Evolutionary conservation across 2,113 vertebrate species (phyloP), one percentile per base, ranked within the genome.

Genomic region (Pelvicachromis taeniatus): DNA sequence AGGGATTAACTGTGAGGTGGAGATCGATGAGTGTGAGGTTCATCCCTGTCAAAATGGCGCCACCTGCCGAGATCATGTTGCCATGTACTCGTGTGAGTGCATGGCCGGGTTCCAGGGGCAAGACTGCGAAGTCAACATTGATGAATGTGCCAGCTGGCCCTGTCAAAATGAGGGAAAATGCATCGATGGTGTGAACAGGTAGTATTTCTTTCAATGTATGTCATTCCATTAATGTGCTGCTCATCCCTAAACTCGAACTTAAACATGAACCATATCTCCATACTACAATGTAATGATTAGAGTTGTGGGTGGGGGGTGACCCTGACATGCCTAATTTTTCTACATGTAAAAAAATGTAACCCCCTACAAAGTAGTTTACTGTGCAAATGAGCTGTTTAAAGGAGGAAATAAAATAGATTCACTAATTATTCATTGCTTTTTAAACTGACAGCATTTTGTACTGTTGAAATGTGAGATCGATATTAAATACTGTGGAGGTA

Each of bases 1-100:
- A 99, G 98, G 98, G n/a, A 50, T 97, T 61, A 99, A 97, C 91
- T 99, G 98, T 33, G 97, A 98, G 55, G 84, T 88, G 58, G 98
- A 99, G 90, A 97, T 98, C 42, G 96, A 99, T 68, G 98, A 99
- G 92, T 99, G 98, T 14, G 96, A 95, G 48, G 95, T 92, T 0
- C 86, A 55, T 0, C 98, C 98, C 54, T 99, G 98, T 92, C 96
- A 96, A 94, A 97, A 99, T 1, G 97, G 97, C 6, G 97, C 96
- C 81, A 95, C 94, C 26, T 99, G 98, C 92, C 87, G 33, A 21
- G 97, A 99, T 88, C 91, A 96, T 0, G 45, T 99, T 19, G 97
- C 97, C 35, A 88, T 92, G 81, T 98, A 98, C 96, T 94, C 84
- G 52, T 99, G 98, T 65, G 92, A 96, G 82, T 99, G 98, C 58